Evolutionary conservation across 2,888 invertebrate genomes (phyloP), one percentile per base, ranked within the genome.

Genomic region (Philopedon plagiatum): DNA sequence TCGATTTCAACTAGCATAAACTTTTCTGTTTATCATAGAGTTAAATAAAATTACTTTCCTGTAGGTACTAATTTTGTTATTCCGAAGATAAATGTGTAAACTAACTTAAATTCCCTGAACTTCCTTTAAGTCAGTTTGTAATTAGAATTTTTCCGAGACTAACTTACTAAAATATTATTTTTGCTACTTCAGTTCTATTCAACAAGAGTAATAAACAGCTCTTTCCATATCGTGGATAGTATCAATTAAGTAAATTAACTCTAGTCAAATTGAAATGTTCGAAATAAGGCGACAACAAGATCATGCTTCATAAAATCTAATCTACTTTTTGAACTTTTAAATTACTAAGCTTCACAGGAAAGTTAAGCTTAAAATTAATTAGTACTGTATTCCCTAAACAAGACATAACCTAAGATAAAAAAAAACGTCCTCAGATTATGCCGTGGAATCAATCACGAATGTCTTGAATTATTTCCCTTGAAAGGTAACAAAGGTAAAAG

Each of bases 41-140:
- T 21, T 13, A 23, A 41, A 58, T 58, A 58, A 46, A 61, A 46
- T 29, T 61, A 61, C 26, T 46, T 44, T 41, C 18, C 21, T 23
- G 41, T 8, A 37, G 46, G n/a, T n/a, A n/a, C n/a, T 61, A 61
- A 61, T 61, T 61, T 11, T 60, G 18, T 60, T 60, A 46, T 44
- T 15, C 21, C 18, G 29, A 44, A 29, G 41, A 39, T 61, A 61
- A 41, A 58, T 58, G 58, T 39, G 39, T 37, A 56, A 37, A 58
- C 37, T 58, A 39, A 19, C 13, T 58, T 26, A 41, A 61, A 23
- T 7, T 23, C n/a, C 3, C 15, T 46, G 44, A 39, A 46, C 5
- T 41, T 46, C 1, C 15, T 18, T 44, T 3, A 11, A 29, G 15
- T 15, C 21, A n/a, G 41, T 19, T 23, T 7, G 11, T 46, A 21